Conservation (phyloP, 2,888 invertebrate species). For the Dasysyrphus albostriatus region DNA sequence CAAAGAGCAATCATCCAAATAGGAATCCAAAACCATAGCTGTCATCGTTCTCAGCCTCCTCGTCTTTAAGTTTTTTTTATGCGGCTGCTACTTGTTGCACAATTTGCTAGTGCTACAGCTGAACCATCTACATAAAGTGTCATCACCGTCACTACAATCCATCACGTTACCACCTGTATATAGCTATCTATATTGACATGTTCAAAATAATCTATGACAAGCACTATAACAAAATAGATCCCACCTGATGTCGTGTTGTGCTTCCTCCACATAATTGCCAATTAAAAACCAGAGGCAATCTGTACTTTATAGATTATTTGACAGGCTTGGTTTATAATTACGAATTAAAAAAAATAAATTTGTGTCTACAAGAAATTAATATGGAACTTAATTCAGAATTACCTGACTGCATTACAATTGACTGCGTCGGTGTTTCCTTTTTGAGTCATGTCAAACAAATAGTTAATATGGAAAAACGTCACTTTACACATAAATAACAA, state of each 20-base stretch:
- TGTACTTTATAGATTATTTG: background rate
- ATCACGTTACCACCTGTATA: constrained; percentile 24
- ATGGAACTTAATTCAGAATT: background rate
- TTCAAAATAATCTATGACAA: background rate
- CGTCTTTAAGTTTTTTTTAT: background rate
- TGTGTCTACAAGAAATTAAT: constrained; percentile 19
- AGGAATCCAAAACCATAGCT: constrained; percentile 48
- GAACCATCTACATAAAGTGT: constrained; percentile 1
- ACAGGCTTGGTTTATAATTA: constrained; percentile 40
- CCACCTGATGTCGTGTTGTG: background rate
- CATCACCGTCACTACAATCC: constrained; percentile 27
- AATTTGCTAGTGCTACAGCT: background rate
- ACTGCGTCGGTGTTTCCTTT: constrained; percentile 17
- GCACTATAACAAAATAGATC: background rate
- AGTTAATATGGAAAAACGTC: constrained; percentile 25
- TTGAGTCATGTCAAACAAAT: constrained; percentile 6
- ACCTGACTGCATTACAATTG: constrained; percentile 26
- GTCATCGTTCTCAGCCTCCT: constrained; percentile 34
- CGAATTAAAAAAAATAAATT: background rate
- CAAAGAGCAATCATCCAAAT: constrained; percentile 51
- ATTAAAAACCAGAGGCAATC: background rate
- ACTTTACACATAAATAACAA: constrained; percentile 15
- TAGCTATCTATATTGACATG: background rate
- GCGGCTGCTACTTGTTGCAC: constrained; percentile 37
- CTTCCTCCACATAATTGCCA: constrained; percentile 45